phyloP scores from a whole-genome alignment of 2,888 invertebrate species.

The Mesochorus sp. region DNA sequence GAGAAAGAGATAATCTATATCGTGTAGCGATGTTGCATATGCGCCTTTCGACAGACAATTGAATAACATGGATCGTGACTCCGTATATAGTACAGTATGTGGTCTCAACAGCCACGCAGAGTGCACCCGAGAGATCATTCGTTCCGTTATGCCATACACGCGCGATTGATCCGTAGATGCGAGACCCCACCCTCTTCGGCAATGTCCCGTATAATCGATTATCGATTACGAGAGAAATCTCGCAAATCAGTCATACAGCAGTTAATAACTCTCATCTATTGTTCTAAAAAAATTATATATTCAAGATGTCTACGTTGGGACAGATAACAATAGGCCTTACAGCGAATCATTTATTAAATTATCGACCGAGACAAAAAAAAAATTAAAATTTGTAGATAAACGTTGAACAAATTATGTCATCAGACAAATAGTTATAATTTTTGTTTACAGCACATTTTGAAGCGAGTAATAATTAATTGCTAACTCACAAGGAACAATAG shows the following conservation, averaged over 20 bases:
- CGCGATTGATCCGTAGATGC: slow-evolving; percentile 36
- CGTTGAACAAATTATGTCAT: too few relatives aligned
- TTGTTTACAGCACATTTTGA: too few relatives aligned
- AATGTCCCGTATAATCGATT: slow-evolving; percentile 44
- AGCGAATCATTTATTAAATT: too few relatives aligned
- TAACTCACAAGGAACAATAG: too few relatives aligned
- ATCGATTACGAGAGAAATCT: slow-evolving; percentile 49
- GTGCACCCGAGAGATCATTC: slow-evolving; percentile 41
- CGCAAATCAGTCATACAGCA: slow-evolving; percentile 24
- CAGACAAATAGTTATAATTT: too few relatives aligned
- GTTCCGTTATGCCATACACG: slow-evolving; percentile 37
- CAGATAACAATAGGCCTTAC: too few relatives aligned
- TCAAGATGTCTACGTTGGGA: too few relatives aligned
- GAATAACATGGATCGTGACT: slow-evolving; percentile 59
- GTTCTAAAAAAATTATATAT: too few relatives aligned
- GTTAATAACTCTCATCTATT: too few relatives aligned
- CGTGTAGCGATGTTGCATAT: background rate
- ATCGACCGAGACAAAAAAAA: background rate
- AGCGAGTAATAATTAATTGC: too few relatives aligned
- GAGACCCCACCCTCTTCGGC: slow-evolving; percentile 42
- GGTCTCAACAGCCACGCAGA: slow-evolving; percentile 26
- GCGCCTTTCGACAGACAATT: slow-evolving; percentile 47
- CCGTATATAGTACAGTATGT: background rate
- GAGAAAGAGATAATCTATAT: slow-evolving; percentile 36
- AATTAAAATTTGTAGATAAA: background rate